These are phyloP conservation scores for Lemur catta DNA, from an alignment of 2,797 vertebrate species.

Conservation along the genomic window DNA sequence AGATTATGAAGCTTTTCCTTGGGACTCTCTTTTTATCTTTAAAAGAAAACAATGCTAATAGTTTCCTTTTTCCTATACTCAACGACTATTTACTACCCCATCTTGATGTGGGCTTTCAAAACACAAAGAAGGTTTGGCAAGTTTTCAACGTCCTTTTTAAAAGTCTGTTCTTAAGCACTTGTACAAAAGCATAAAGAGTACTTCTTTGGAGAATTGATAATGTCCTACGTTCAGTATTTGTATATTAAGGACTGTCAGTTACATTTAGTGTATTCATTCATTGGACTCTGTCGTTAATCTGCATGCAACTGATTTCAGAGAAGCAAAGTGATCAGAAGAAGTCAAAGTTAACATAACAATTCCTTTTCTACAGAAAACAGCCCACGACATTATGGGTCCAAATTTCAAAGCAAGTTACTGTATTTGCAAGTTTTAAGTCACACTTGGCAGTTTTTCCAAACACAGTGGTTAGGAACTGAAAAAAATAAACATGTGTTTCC, in stretches of 20 bases:
- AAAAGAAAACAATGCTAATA: conserved; percentile 91
- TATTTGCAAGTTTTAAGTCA: conserved; percentile 84
- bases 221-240: conserved; percentile 84
- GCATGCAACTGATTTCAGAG: conserved; percentile 80
- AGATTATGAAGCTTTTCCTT: conserved; percentile 87
- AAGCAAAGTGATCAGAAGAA: conserved; percentile 80
- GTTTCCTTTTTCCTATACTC: conserved; percentile 90
- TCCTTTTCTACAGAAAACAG: conserved; percentile 78
- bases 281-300: conserved; percentile 80
- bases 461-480: conserved; percentile 83
- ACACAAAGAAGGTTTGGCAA: conserved; percentile 89
- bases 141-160: conserved; percentile 87
- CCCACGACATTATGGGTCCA: conserved; percentile 76
- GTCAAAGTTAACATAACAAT: conserved; percentile 80
- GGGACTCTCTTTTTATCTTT: conserved; percentile 88
- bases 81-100: conserved; percentile 85
- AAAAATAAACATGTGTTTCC: conserved; percentile 84
- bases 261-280: conserved; percentile 81
- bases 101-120: conserved; percentile 89
- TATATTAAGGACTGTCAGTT: conserved; percentile 82
- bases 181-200: conserved; percentile 87
- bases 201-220: conserved; percentile 84
- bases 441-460: conserved; percentile 85
- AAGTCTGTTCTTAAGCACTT: conserved; percentile 86
- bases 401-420: conserved; percentile 84